A percentile compares a stretch with the other conserved stretches of the same genome.
Conservation (phyloP, 2,888 invertebrate genomes). For the Eilema sororculum region DNA sequence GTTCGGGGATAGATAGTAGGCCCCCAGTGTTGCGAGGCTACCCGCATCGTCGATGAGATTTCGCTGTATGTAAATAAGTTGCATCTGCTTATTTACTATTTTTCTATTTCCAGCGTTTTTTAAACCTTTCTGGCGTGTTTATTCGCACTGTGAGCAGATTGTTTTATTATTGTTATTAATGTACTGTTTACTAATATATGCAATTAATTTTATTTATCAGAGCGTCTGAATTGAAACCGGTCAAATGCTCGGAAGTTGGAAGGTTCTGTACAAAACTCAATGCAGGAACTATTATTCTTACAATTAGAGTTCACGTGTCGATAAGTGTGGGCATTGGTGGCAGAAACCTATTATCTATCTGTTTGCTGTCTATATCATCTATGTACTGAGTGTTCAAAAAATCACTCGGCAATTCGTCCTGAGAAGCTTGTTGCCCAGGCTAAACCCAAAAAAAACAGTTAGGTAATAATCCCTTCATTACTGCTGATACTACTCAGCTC, state of each 20-base stretch:
- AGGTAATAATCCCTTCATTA: too few species aligned
- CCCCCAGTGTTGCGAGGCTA: conserved; percentile 32
- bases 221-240: not conserved
- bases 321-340: too few species aligned
- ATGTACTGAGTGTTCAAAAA: too few species aligned
- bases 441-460: not conserved
- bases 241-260: not conserved
- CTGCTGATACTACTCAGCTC: not conserved
- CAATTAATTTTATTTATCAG: not conserved
- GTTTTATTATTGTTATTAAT: conserved; percentile 18
- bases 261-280: not conserved
- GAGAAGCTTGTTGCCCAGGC: not conserved
- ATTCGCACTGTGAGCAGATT: conserved; percentile 3
- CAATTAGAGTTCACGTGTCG: not conserved
- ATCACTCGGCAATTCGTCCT: too few species aligned
- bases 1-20: conserved; percentile 40
- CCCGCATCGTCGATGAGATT: conserved; percentile 62
- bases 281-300: not conserved
- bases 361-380: too few species aligned
- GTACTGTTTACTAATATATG: conserved; percentile 4
- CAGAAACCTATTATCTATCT: too few species aligned
- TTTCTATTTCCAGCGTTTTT: conserved; percentile 32
- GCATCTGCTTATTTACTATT: conserved; percentile 62
- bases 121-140: conserved; percentile 12
- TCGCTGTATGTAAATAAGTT: conserved; percentile 64